These are phyloP conservation scores for Oophaga pumilio DNA, from an alignment of 2,113 vertebrate species.

Conservation along the genomic window DNA sequence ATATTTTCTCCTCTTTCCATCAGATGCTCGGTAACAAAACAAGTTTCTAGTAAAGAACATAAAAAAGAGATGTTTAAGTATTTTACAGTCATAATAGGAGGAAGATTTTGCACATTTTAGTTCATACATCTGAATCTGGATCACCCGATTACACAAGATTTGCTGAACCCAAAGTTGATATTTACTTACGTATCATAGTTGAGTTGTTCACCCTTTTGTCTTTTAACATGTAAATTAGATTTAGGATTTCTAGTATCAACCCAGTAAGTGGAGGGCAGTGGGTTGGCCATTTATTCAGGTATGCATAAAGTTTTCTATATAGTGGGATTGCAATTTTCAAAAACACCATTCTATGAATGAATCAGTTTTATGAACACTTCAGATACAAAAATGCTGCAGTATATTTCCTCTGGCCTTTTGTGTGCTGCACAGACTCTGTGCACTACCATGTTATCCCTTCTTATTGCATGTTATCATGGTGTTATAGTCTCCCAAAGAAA, in stretches of 20 bases:
- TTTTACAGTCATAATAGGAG: background rate
- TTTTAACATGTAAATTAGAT: background rate
- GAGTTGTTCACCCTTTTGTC: background rate
- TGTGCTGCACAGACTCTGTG: no score
- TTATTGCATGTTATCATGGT: no score
- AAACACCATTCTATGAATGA: no score
- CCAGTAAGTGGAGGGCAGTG: no score
- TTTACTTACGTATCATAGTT: background rate
- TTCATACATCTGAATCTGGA: background rate
- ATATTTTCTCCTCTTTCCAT: conserved; percentile 65
- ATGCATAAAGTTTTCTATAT: no score
- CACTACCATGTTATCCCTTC: no score
- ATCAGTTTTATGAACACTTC: no score
- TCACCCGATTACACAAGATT: background rate
- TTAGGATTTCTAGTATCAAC: background rate
- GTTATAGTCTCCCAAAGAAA: no score
- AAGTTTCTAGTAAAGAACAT: conserved; percentile 76
- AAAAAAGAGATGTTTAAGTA: background rate
- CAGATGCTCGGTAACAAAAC: conserved; percentile 66
- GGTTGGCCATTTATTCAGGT: no score
- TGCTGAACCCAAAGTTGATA: background rate
- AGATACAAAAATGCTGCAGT: no score
- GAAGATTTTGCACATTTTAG: background rate
- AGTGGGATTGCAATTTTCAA: no score
- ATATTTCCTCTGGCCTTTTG: no score